These are phyloP conservation scores for Saimiri boliviensis DNA, from an alignment of 2,113 vertebrate genomes.

Conservation along the genomic window DNA sequence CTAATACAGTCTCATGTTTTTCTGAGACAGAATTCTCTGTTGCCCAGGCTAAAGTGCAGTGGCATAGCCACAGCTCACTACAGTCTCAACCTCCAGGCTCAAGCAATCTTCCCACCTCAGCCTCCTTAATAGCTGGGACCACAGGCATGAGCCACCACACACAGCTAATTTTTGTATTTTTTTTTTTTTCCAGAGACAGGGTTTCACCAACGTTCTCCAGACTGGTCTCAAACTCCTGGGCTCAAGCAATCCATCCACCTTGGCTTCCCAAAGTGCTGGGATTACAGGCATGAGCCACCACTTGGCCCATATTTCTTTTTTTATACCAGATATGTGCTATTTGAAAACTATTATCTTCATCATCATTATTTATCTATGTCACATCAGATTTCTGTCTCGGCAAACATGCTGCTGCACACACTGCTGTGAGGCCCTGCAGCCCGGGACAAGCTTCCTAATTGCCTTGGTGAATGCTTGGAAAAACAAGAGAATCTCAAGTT, in stretches of 20 bases:
- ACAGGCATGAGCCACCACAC: neutral
- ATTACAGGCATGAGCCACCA: neutral
- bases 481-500: neutral
- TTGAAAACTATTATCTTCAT: slow-evolving; percentile 84
- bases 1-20: too few species aligned
- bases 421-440: slow-evolving; percentile 84
- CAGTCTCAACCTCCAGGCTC: too few species aligned
- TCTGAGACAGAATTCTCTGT: too few species aligned
- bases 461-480: neutral
- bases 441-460: neutral
- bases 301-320: neutral
- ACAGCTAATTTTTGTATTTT: neutral
- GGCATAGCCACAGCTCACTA: too few species aligned
- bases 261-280: neutral
- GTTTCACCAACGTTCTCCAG: neutral
- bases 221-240: neutral
- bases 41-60: too few species aligned
- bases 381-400: slow-evolving; percentile 85
- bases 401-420: slow-evolving; percentile 89
- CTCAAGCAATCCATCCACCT: neutral
- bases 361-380: slow-evolving; percentile 58
- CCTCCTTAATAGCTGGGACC: neutral
- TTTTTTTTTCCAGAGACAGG: neutral
- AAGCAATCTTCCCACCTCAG: too few species aligned
- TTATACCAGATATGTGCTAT: slow-evolving; percentile 68